Percentiles rank a stretch among this genome's conserved stretches.
Evolutionary conservation across 2,888 invertebrate genomes (phyloP).

Genomic region (Polymixis lichenea): DNA sequence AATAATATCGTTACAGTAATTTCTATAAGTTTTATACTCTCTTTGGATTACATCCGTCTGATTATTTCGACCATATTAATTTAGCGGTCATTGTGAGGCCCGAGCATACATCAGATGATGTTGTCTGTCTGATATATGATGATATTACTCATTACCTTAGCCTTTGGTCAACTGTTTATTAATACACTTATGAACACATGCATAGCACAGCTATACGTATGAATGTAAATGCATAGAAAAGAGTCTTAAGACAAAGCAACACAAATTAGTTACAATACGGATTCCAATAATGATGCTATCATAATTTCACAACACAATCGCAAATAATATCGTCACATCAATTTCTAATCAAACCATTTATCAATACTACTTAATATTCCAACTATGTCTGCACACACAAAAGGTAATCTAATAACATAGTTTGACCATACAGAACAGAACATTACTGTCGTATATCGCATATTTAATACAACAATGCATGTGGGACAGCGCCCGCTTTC

Average conservation of each 20-base stretch:
- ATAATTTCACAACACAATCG: slow-evolving; percentile 36
- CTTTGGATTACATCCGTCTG: no score
- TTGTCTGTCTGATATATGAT: background rate
- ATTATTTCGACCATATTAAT: slow-evolving; percentile 12
- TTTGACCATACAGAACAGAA: slow-evolving; percentile 69
- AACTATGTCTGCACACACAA: slow-evolving; percentile 59
- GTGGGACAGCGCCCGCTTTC: slow-evolving; percentile 76
- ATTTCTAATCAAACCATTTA: slow-evolving; percentile 68
- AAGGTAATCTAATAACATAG: slow-evolving; percentile 72
- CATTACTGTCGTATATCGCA: slow-evolving; percentile 67
- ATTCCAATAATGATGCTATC: slow-evolving; percentile 20
- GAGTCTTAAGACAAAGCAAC: background rate
- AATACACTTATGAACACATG: background rate
- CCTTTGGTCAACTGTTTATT: background rate
- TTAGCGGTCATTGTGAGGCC: background rate
- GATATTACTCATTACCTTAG: background rate
- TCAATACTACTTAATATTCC: slow-evolving; percentile 67
- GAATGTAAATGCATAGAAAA: background rate
- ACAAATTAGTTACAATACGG: slow-evolving; percentile 8
- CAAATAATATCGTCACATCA: slow-evolving; percentile 28
- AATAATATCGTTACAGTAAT: no score
- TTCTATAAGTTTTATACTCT: no score
- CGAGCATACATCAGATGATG: background rate
- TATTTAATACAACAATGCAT: slow-evolving; percentile 74
- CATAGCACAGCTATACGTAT: background rate